Evolutionary conservation across 2,888 invertebrate genomes (phyloP).

Genomic region (Tridacna gigas): DNA sequence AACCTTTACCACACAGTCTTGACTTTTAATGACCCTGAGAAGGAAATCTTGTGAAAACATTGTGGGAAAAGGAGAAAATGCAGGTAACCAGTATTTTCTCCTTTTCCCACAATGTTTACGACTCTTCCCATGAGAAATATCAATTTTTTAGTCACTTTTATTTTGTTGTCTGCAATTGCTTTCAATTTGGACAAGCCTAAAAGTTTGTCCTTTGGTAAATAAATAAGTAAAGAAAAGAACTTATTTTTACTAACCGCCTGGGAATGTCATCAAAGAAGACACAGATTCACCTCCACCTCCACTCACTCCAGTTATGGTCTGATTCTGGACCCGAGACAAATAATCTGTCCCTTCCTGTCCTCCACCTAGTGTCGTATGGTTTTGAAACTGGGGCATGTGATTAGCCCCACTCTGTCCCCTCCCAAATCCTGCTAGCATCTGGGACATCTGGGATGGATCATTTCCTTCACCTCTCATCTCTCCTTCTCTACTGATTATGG

Average conservation of each 20-base stretch:
- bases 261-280: not conserved
- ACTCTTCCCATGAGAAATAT: no score
- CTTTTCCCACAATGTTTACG: not conserved
- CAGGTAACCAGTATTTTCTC: not conserved
- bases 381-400: not conserved
- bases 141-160: no score
- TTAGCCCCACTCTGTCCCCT: not conserved
- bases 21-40: not conserved
- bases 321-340: not conserved
- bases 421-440: not conserved
- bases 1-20: not conserved
- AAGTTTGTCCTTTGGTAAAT: no score
- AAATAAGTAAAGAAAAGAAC: not conserved
- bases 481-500: not conserved
- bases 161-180: no score
- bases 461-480: not conserved
- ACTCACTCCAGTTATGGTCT: not conserved
- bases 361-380: not conserved
- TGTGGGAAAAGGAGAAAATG: not conserved
- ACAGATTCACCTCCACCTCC: not conserved
- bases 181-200: no score
- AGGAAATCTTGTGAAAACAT: not conserved
- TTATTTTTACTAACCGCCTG: not conserved
- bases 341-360: not conserved
- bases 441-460: constrained; percentile 2